A percentile compares a stretch with the other conserved stretches of the same genome.
Conservation (phyloP, 92 coral and sea anemone genomes). For the Heteractis magnifica region DNA sequence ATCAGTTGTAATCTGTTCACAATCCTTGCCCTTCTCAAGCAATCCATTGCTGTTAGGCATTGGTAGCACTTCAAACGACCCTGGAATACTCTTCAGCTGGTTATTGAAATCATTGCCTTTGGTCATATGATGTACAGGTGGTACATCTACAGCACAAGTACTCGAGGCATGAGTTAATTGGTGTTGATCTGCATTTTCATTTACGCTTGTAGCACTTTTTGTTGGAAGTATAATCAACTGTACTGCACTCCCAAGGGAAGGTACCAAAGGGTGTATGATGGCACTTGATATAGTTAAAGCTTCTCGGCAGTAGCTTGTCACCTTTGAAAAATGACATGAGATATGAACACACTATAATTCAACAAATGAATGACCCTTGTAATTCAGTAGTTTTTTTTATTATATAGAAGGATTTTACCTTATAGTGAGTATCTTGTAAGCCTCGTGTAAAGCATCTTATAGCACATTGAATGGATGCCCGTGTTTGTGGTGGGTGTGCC, state of each 20-base stretch:
- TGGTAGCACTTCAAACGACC: neutral
- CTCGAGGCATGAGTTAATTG: neutral
- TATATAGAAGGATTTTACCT: constrained; percentile 48
- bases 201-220: neutral
- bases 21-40: neutral
- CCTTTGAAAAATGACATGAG: constrained; percentile 8
- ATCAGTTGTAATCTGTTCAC: neutral
- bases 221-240: constrained; percentile 3
- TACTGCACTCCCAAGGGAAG: constrained; percentile 24
- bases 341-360: neutral
- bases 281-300: constrained; percentile 34
- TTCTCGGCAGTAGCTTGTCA: constrained; percentile 39
- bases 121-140: too few relatives aligned
- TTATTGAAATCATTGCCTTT: too few relatives aligned
- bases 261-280: constrained; percentile 33
- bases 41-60: neutral
- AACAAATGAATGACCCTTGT: neutral
- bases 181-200: neutral
- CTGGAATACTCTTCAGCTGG: too few relatives aligned
- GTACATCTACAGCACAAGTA: too few relatives aligned
- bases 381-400: neutral
- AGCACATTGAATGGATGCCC: constrained; percentile 78
- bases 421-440: constrained; percentile 60
- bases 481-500: constrained; percentile 57
- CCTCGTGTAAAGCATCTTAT: constrained; percentile 72